Evolutionary conservation across 2,113 vertebrate genomes (phyloP).

Genomic region (Menura novaehollandiae): DNA sequence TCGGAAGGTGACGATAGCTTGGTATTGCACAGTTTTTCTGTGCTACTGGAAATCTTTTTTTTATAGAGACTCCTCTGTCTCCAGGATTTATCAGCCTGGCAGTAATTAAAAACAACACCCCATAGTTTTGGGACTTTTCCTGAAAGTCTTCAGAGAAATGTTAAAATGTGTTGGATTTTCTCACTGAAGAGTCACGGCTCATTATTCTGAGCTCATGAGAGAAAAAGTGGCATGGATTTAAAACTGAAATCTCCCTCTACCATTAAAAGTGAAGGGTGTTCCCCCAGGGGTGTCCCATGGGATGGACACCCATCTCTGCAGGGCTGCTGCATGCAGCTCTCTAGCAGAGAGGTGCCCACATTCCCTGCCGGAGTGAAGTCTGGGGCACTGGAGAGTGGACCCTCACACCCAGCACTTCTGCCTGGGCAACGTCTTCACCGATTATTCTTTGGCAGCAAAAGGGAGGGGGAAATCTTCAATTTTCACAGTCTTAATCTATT

Average conservation of each 20-base stretch:
- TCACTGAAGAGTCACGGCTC: background rate
- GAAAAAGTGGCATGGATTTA: background rate
- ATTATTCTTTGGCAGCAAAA: background rate
- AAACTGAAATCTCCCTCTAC: background rate
- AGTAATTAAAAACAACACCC: background rate
- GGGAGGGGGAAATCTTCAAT: background rate
- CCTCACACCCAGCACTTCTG: background rate
- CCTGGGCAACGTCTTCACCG: background rate
- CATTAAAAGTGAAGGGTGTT: background rate
- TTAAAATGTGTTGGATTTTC: background rate
- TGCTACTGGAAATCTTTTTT: background rate
- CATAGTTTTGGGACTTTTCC: background rate
- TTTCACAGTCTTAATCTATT: background rate
- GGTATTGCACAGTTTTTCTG: background rate
- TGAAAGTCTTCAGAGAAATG: background rate
- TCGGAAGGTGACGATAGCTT: constrained; percentile 9
- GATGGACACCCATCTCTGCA: fast-evolving
- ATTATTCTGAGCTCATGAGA: background rate
- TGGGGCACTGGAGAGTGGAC: fast-evolving
- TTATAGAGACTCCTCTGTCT: background rate
- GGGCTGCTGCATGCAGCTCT: background rate
- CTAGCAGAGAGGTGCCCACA: background rate
- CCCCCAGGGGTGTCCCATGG: fast-evolving
- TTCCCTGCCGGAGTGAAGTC: background rate
- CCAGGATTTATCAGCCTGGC: background rate